Percentiles rank a stretch among this genome's conserved stretches.
Evolutionary conservation across 1,140 invertebrate species (phyloP).

Genomic region (Drosophila sechellia): DNA sequence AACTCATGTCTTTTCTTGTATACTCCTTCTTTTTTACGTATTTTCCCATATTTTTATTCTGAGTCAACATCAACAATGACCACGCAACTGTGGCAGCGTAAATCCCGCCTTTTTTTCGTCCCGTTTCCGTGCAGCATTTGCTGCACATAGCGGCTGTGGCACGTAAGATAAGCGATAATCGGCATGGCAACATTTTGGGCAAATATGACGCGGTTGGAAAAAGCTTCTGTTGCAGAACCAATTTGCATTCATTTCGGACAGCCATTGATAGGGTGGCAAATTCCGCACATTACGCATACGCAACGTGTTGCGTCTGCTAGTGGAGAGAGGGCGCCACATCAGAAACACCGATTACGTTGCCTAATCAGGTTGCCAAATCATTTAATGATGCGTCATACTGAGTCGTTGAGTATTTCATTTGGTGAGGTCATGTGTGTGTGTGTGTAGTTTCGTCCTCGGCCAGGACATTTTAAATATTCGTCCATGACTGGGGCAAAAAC

Average conservation of each 20-base stretch:
- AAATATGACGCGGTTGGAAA: slow-evolving; percentile 30
- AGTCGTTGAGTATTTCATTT: background rate
- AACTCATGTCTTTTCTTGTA: background rate
- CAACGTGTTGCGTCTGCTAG: slow-evolving; percentile 51
- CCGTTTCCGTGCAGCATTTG: slow-evolving; percentile 4
- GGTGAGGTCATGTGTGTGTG: background rate
- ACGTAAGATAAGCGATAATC: slow-evolving; percentile 75
- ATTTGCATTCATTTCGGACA: slow-evolving; percentile 46
- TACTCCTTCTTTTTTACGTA: background rate
- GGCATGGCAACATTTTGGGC: slow-evolving; percentile 49
- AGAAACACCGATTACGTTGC: slow-evolving; percentile 61
- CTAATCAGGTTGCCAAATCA: slow-evolving; percentile 67
- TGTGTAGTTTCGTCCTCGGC: background rate
- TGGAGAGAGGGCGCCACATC: slow-evolving; percentile 16
- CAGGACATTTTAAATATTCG: slow-evolving; percentile 48
- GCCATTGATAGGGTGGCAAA: slow-evolving; percentile 46
- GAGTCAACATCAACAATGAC: slow-evolving; percentile 27
- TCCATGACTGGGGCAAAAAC: slow-evolving; percentile 40
- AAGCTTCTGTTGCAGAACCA: slow-evolving; percentile 28
- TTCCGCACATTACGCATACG: slow-evolving; percentile 59
- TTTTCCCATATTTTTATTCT: background rate
- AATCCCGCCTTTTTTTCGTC: slow-evolving; percentile 10
- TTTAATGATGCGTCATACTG: slow-evolving; percentile 58
- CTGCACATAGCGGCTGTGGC: slow-evolving; percentile 40
- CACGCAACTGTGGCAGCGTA: slow-evolving; percentile 4